Percentiles rank a stretch among this genome's conserved stretches.
Evolutionary conservation across 2,888 invertebrate genomes (phyloP).

Genomic region (Coenonympha arcania): DNA sequence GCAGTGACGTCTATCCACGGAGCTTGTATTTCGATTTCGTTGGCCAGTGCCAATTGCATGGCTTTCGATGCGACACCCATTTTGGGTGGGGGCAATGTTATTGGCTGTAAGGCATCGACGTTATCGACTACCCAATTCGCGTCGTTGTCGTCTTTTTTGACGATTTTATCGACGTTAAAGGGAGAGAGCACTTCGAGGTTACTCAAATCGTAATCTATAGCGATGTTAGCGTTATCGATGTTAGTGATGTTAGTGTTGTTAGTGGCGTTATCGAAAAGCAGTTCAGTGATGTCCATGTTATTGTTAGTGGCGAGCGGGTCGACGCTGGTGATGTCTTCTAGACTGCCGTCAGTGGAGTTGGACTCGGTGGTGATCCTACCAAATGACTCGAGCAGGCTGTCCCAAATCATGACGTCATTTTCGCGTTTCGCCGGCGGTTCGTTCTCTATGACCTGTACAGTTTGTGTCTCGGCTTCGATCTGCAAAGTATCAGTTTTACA

Average conservation of each 20-base stretch:
- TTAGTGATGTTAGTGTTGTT: conserved; percentile 46
- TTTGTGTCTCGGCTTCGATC: conserved; percentile 42
- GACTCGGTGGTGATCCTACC: conserved; percentile 64
- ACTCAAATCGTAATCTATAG: conserved; percentile 56
- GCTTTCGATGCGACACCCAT: conserved; percentile 68
- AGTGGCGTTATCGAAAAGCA: conserved; percentile 54
- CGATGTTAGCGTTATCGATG: conserved; percentile 38
- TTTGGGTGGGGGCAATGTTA: conserved; percentile 33
- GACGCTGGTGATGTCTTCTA: conserved; percentile 53
- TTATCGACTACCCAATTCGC: conserved; percentile 47
- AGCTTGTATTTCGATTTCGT: conserved; percentile 82
- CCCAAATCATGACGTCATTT: conserved; percentile 60
- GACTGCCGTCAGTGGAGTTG: conserved; percentile 57
- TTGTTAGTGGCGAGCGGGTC: conserved; percentile 40
- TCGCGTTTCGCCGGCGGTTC: conserved; percentile 32
- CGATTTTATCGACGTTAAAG: conserved; percentile 44
- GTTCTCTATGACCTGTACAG: conserved; percentile 35
- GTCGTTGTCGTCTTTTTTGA: conserved; percentile 38
- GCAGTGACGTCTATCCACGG: conserved; percentile 84
- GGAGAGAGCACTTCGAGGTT: conserved; percentile 46
- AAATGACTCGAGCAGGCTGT: conserved; percentile 63
- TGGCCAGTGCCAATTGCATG: conserved; percentile 81
- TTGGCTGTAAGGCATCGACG: conserved; percentile 37
- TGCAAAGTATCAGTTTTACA: conserved; percentile 29
- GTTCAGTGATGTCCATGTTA: conserved; percentile 57